Conservation (phyloP, 2,888 invertebrate genomes). For the Caenorhabditis sp. region DNA sequence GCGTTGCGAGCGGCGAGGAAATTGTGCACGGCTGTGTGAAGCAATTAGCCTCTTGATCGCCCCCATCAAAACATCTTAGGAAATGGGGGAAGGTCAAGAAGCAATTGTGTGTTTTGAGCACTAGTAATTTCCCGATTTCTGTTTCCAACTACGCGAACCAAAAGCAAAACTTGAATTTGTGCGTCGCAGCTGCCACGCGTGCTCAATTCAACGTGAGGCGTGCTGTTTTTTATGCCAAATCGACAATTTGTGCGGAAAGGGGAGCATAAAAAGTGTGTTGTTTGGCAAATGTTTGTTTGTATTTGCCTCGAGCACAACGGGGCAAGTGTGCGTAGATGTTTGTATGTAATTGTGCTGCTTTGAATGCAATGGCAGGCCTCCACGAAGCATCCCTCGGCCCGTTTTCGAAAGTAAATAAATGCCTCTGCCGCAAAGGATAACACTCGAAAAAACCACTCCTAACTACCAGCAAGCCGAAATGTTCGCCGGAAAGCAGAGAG, state of each 20-base stretch:
- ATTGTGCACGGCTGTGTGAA: conserved; percentile 23
- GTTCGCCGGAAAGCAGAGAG: conserved; percentile 16
- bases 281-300: conserved; percentile 54
- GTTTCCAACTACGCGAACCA: not conserved
- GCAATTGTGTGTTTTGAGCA: conserved; percentile 23
- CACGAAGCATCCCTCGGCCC: conserved; percentile 43
- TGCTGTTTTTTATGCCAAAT: conserved; percentile 41
- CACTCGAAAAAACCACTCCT: conserved; percentile 50
- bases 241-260: conserved; percentile 39
- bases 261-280: conserved; percentile 46
- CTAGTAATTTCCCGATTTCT: not conserved
- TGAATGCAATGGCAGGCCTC: conserved; percentile 54
- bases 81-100: conserved; percentile 15
- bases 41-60: conserved; percentile 38
- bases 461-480: conserved; percentile 50
- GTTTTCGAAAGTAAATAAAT: conserved; percentile 56
- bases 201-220: no score
- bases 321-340: conserved; percentile 52
- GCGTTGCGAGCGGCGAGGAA: not conserved
- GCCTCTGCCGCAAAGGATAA: conserved; percentile 51
- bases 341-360: conserved; percentile 58
- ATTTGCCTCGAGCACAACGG: conserved; percentile 54
- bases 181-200: no score
- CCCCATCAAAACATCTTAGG: conserved; percentile 24
- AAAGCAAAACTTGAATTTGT: no score